Base-by-base conservation (phyloP, 1,140 invertebrate species). In the Vanessa atalanta region DNA sequence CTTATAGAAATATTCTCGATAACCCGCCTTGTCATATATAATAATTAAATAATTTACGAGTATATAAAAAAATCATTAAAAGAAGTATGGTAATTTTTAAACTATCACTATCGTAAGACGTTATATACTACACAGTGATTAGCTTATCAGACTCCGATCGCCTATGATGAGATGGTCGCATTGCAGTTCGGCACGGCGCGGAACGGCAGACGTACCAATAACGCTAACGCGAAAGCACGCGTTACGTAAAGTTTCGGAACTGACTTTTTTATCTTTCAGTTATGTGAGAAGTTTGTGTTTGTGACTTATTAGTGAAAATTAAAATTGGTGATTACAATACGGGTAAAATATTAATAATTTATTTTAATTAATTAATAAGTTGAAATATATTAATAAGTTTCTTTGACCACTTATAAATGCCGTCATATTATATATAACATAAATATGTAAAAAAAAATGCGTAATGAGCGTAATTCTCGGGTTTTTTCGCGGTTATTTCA, bases 171-270 rank as follows among this genome's bases (percentile, higher is more conserved):
- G 72, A 73, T 80, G 87, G 79, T 85, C 87, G 87, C 87, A 89
- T 81, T 89, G 87, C 87, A 89, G 87, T 83, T 83, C 68, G 67
- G 73, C 61, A 68, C 75, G 83, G 73, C 75, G 75, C 77, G 79
- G 72, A 74, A 74, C 77, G 82, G 76, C 87, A 89, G 87, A 89
- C 87, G 87, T 67, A 75, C 67, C 72, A 80, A 79, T 72, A 83
- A 68, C 82, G 82, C 72, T 84, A 82, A 66, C 55, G 76, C 57
- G 87, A 75, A 77, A 86, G 84, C 87, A 89, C 87, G 72, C 65
- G 72, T 73, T 73, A 73, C 65, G 63, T 73, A 73, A 73, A 73
- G 14, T 73, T 73, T 51, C 12, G 16, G 50, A 3, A 43, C n/a
- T 4, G 43, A 37, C 65, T 31, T 65, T 48, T n/a, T 51, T 11